A percentile compares a stretch with the other conserved stretches of the same genome.
Conservation (phyloP, 2,113 vertebrate species). For the Ptilonorhynchus violaceus region DNA sequence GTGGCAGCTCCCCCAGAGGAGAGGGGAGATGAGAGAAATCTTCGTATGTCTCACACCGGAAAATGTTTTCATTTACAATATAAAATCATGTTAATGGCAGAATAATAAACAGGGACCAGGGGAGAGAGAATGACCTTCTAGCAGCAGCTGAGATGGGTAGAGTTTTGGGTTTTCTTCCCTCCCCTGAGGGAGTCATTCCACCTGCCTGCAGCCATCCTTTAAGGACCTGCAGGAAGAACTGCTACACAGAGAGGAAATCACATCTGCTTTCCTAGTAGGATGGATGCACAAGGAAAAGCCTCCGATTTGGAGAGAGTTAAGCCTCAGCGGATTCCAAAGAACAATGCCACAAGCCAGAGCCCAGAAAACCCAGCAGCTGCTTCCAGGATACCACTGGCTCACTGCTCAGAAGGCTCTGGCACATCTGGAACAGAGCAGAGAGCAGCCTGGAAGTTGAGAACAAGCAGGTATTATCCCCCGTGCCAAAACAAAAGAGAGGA, state of each 20-base stretch:
- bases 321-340: neutral
- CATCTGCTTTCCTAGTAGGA: neutral
- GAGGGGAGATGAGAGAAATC: neutral
- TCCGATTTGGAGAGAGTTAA: neutral
- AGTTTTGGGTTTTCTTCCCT: neutral
- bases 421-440: fast-evolving
- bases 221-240: neutral
- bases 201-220: neutral
- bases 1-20: neutral
- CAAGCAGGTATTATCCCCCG: neutral
- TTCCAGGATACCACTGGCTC: neutral
- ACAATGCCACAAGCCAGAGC: neutral
- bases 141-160: neutral
- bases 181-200: neutral
- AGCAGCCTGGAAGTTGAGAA: neutral
- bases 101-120: neutral
- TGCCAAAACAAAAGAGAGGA: neutral
- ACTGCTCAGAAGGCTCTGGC: neutral
- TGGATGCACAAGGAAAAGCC: neutral
- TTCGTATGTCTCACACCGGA: fast-evolving
- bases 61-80: neutral
- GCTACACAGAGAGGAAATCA: neutral
- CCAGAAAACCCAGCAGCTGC: neutral
- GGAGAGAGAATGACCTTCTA: neutral
- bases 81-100: neutral